A percentile compares a stretch with the other conserved stretches of the same genome.
phyloP scores from a whole-genome alignment of 1,140 invertebrate species.

The Papilio xuthus region DNA sequence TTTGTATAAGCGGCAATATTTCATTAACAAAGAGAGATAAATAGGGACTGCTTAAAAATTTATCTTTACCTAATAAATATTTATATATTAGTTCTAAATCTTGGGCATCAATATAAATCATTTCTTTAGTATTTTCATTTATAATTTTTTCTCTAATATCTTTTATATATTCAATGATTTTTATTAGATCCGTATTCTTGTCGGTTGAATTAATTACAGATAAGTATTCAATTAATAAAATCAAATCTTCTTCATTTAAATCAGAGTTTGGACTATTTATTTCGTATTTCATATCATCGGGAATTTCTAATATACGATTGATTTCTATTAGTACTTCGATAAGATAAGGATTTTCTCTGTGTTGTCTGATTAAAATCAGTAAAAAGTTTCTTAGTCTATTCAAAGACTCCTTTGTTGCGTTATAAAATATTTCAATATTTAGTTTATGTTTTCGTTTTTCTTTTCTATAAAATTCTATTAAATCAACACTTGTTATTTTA shows the following conservation, averaged over 20 bases:
- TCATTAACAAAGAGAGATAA: neutral
- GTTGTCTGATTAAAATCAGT: conserved; percentile 8
- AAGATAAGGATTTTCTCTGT: conserved; percentile 12
- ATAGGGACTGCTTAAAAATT: neutral
- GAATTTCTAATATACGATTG: neutral
- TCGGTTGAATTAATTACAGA: neutral
- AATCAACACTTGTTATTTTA: neutral
- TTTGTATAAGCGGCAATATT: conserved; percentile 5
- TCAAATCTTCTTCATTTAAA: conserved; percentile 2
- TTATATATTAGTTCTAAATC: conserved; percentile 17
- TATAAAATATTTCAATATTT: neutral
- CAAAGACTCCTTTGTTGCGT: neutral
- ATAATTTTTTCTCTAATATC: neutral
- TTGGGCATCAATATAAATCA: neutral
- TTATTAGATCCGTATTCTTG: neutral
- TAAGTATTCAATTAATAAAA: neutral
- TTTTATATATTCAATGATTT: neutral
- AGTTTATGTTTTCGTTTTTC: neutral
- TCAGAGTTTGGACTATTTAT: neutral
- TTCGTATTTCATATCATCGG: neutral
- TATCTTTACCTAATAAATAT: conserved; percentile 6
- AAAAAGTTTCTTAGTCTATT: conserved; percentile 9
- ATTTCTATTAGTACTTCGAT: neutral
- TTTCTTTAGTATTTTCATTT: neutral
- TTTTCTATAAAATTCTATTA: neutral